Evolutionary conservation across 2,797 vertebrate genomes (phyloP), one percentile per base, ranked within the genome.

Genomic region (Xenopus petersii): DNA sequence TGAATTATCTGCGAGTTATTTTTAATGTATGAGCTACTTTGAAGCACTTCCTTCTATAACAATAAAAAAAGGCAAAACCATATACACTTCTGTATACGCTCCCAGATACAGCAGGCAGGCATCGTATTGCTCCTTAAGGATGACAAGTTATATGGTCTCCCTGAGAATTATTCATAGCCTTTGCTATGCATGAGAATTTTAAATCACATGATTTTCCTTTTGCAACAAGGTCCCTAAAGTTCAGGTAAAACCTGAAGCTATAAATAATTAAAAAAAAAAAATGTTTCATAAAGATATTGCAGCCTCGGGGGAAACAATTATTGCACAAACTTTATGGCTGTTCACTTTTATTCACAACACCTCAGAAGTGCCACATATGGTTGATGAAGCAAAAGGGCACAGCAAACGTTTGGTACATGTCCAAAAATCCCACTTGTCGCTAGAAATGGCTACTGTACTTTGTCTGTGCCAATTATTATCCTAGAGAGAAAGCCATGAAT

Each of bases 231-330:
- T n/a, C 30, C 15, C 61, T 61, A 16, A 13, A 33, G 61, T 63
- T 63, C 36, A 63, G 11, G 21, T 24, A 61, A 61, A 30, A 30
- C 12, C 21, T 30, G 12, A 7, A 17, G 8, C 21, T 30, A 24
- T 10, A 61, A 61, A 61, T 61, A 61, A 61, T 61, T 24, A 12
- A 61, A 6, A 61, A 15, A 63, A 63, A 36, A 17, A 64, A 48
- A 46, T 15, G 1, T 64, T 71, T 63, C 2, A 64, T 11, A 26
- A 26, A 21, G 54, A 55, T 10, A 10, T 63, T 16, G 36, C 36
- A 16, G 10, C 17, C 64, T 46, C 64, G 17, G 21, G 64, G 21
- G 64, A 66, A 5, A 47, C 47, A 66, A 51, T 51, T 48, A 66
- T 66, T 16, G 64, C 17, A 51, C 12, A 64, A 10, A 13, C 12